Conservation (phyloP, 1,140 invertebrate species). For the Lordiphosa stackelbergi region DNA sequence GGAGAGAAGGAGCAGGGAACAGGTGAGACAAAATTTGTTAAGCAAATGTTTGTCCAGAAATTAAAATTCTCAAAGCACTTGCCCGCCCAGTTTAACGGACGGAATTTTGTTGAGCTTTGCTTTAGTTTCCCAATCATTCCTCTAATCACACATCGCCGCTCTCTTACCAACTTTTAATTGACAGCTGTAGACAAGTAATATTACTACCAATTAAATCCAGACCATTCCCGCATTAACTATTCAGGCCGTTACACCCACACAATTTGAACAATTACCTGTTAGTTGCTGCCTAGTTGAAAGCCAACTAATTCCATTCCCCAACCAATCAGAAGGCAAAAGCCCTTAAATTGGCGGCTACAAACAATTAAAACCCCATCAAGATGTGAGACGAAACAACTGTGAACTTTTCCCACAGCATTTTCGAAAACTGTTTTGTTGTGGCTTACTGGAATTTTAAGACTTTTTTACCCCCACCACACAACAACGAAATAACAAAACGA, state of each 20-base stretch:
- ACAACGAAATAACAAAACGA: conserved; percentile 15
- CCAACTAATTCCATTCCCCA: conserved; percentile 17
- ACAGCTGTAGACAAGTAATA: conserved; percentile 9
- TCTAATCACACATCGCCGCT: neutral
- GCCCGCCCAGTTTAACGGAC: no score
- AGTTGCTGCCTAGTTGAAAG: neutral
- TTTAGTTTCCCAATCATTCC: no score
- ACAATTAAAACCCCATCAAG: conserved; percentile 69
- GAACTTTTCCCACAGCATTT: conserved; percentile 61
- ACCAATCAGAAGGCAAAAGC: conserved; percentile 6
- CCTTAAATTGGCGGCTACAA: conserved; percentile 47
- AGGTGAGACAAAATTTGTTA: conserved; percentile 44
- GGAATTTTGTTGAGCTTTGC: no score
- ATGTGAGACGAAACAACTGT: conserved; percentile 40
- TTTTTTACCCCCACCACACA: conserved; percentile 11
- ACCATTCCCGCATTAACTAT: conserved; percentile 11
- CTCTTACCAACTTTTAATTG: conserved; percentile 4
- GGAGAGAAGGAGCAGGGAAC: neutral
- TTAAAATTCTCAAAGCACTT: conserved; percentile 40
- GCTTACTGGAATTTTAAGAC: conserved; percentile 30
- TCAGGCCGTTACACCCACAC: conserved; percentile 5
- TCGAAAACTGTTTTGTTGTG: conserved; percentile 37
- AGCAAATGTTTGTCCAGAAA: conserved; percentile 67
- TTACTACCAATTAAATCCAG: conserved; percentile 9
- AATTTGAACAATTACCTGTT: conserved; percentile 8